phyloP scores from a whole-genome alignment of 1,140 invertebrate species.

The Eriosoma lanigerum region DNA sequence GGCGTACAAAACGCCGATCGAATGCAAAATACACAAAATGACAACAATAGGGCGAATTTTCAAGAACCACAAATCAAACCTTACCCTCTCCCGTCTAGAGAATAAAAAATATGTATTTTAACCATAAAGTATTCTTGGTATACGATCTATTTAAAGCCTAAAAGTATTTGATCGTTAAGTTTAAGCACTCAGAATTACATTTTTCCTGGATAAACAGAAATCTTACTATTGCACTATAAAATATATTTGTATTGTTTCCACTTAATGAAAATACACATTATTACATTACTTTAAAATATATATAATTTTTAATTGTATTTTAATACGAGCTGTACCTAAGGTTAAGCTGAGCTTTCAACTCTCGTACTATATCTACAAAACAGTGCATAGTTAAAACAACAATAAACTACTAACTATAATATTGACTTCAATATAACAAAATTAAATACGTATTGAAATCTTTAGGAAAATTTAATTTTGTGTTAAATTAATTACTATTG shows the following conservation, averaged over 20 bases:
- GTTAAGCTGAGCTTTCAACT: neutral
- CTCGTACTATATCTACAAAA: neutral
- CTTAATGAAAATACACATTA: neutral
- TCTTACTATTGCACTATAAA: neutral
- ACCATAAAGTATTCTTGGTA: conserved; percentile 35
- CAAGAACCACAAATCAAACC: conserved; percentile 35
- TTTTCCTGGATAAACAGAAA: neutral
- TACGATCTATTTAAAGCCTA: conserved; percentile 22
- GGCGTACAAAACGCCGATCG: conserved; percentile 37
- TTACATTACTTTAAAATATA: too few species aligned
- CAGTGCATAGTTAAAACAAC: too few species aligned
- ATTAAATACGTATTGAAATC: too few species aligned
- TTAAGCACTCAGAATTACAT: neutral
- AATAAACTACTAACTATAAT: too few species aligned
- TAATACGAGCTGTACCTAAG: too few species aligned
- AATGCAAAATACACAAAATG: conserved; percentile 42
- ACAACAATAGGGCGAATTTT: conserved; percentile 42
- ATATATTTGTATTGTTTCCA: neutral
- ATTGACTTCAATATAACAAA: too few species aligned
- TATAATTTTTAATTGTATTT: too few species aligned
- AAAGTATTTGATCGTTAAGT: conserved; percentile 13
- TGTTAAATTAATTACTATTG: too few species aligned
- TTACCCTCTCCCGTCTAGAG: neutral
- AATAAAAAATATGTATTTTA: conserved; percentile 43
- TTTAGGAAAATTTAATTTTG: too few species aligned